Conservation (phyloP, 2,113 vertebrate species). For the Egretta garzetta region DNA sequence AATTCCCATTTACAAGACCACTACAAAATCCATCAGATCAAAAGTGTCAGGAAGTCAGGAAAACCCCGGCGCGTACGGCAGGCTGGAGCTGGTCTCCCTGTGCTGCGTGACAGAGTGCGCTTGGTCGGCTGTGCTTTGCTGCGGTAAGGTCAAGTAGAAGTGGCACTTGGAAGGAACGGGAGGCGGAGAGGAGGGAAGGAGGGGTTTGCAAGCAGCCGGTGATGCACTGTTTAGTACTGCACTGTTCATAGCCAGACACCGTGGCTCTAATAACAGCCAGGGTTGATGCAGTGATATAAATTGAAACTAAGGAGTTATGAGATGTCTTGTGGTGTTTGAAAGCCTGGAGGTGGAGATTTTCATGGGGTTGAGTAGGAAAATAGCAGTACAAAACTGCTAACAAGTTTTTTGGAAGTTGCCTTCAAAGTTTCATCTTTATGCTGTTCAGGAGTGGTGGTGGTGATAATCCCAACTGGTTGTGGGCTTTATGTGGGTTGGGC, state of each 20-base stretch:
- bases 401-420: neutral
- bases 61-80: neutral
- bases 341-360: neutral
- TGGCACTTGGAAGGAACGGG: neutral
- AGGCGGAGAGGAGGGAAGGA: neutral
- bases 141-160: neutral
- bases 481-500: neutral
- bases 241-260: neutral
- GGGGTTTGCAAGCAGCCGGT: neutral
- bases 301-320: neutral
- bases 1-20: conserved; percentile 63
- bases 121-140: neutral
- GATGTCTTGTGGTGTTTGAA: neutral
- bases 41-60: conserved; percentile 47
- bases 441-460: neutral
- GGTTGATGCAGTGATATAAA: neutral
- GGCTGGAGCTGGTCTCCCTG: conserved; percentile 36
- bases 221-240: neutral
- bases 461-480: neutral
- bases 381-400: neutral
- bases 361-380: neutral
- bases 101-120: neutral
- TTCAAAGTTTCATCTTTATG: neutral
- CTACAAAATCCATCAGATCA: conserved; percentile 57
- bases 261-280: neutral